These are phyloP conservation scores for Megaceryle torquata DNA, from an alignment of 2,113 vertebrate species.

Conservation along the genomic window DNA sequence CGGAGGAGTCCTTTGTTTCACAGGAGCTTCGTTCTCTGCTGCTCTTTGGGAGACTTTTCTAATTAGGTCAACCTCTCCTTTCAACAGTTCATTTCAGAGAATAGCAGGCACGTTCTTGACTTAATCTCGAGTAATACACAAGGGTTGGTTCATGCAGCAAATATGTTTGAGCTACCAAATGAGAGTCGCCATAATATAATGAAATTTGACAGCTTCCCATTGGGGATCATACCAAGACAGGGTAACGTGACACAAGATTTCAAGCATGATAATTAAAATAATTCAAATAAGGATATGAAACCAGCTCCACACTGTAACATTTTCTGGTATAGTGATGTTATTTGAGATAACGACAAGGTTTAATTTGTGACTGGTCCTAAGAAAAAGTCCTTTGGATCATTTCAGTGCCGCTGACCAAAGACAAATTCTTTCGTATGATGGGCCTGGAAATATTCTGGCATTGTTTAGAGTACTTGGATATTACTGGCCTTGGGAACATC, in stretches of 20 bases:
- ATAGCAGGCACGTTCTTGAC: neutral
- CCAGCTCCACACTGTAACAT: neutral
- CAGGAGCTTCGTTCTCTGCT: neutral
- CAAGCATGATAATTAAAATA: conserved; percentile 36
- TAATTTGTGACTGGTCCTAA: neutral
- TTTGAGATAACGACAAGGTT: neutral
- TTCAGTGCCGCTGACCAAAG: fast-evolving
- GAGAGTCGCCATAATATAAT: neutral
- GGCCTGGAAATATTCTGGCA: neutral
- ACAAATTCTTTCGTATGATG: neutral
- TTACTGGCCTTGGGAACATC: neutral
- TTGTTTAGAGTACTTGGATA: neutral
- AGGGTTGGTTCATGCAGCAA: neutral
- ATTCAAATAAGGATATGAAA: neutral
- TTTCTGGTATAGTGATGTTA: fast-evolving
- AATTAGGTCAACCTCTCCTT: conserved; percentile 46
- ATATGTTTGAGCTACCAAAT: neutral
- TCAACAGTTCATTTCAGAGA: neutral
- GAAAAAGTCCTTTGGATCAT: neutral
- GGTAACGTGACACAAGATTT: neutral
- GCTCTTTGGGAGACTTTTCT: conserved; percentile 17
- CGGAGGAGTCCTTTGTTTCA: neutral
- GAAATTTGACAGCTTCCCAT: conserved; percentile 34
- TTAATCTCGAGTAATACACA: neutral
- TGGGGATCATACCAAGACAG: neutral